Evolutionary conservation across 2,797 vertebrate species (phyloP).

Genomic region (Xenopus petersii): DNA sequence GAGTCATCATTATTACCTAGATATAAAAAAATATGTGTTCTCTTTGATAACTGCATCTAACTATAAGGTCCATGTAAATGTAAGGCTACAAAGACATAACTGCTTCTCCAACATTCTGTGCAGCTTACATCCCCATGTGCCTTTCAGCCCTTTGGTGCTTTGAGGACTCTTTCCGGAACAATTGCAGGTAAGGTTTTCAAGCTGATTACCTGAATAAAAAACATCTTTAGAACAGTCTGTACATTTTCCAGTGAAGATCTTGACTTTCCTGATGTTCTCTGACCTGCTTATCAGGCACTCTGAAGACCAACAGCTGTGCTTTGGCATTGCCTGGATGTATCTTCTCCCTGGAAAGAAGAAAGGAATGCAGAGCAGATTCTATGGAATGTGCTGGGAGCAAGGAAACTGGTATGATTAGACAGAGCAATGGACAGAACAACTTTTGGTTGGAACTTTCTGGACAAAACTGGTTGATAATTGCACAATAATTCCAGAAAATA

Average conservation of each 20-base stretch:
- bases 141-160: no score
- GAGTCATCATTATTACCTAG: no score
- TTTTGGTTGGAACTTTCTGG: slow-evolving; percentile 15
- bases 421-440: slow-evolving; percentile 13
- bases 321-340: slow-evolving; percentile 54
- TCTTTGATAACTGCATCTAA: no score
- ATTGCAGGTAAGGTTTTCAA: no score
- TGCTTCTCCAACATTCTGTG: no score
- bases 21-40: no score
- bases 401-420: slow-evolving; percentile 25
- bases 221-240: neutral
- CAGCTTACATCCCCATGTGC: no score
- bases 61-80: no score
- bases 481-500: slow-evolving; percentile 2
- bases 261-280: slow-evolving; percentile 53
- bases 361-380: slow-evolving; percentile 59
- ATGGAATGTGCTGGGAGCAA: slow-evolving; percentile 43
- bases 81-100: no score
- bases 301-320: slow-evolving; percentile 49
- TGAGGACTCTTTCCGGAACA: no score
- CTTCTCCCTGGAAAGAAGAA: slow-evolving; percentile 57
- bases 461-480: slow-evolving; percentile 28
- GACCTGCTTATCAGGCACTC: slow-evolving; percentile 55
- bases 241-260: slow-evolving; percentile 44
- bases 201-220: no score